Evolutionary conservation across 2,797 vertebrate species (phyloP).

Genomic region (Halcyon badia): DNA sequence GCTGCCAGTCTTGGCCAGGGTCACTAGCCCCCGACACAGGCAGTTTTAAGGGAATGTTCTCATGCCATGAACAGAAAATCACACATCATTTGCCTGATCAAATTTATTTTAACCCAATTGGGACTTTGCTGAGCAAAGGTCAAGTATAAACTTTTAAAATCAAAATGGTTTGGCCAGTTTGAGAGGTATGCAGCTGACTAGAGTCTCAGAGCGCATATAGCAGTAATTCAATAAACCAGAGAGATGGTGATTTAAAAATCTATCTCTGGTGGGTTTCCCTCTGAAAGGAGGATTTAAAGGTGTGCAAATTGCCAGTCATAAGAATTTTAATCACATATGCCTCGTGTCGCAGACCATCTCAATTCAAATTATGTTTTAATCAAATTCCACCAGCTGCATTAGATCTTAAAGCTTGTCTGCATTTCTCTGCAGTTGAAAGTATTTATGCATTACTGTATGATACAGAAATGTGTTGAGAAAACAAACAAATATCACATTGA

Average conservation of each 20-base stretch:
- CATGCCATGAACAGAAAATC: neutral
- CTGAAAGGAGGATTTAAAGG: neutral
- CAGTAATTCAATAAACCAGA: neutral
- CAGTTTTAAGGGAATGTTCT: neutral
- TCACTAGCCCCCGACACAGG: neutral
- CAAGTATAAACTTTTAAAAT: neutral
- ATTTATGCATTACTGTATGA: neutral
- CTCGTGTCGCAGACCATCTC: neutral
- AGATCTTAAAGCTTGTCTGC: neutral
- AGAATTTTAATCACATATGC: neutral
- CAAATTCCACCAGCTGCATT: neutral
- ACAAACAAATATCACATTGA: neutral
- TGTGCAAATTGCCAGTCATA: neutral
- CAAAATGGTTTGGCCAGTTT: neutral
- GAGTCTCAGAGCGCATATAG: neutral
- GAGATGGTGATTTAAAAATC: neutral
- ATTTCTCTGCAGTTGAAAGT: neutral
- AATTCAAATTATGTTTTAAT: neutral
- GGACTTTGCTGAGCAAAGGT: neutral
- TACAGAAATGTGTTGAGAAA: neutral
- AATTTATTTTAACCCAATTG: neutral
- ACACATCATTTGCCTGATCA: neutral
- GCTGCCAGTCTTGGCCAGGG: neutral
- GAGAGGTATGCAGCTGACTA: neutral
- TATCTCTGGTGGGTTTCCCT: neutral